phyloP scores from a whole-genome alignment of 35 echinoderm and acorn worm genomes.

The Apostichopus japonicus region DNA sequence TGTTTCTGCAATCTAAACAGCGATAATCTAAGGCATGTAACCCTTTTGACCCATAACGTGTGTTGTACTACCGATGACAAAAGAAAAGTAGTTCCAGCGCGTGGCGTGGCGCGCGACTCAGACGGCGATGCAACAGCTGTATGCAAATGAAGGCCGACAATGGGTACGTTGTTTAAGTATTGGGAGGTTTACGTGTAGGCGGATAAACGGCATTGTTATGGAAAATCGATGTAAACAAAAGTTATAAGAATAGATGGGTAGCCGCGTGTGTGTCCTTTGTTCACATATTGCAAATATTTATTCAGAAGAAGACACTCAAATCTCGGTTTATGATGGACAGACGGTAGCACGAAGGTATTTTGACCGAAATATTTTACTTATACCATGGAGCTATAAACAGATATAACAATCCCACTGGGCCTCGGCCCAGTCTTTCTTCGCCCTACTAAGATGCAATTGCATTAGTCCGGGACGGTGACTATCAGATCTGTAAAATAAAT shows the following conservation, averaged over 20 bases:
- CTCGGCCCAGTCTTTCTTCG: too few relatives aligned
- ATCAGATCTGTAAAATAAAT: too few relatives aligned
- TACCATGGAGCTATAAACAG: too few relatives aligned
- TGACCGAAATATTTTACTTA: too few relatives aligned
- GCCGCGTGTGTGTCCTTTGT: background rate
- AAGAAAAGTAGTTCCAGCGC: constrained; percentile 50
- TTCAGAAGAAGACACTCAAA: background rate
- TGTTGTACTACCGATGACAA: constrained; percentile 6
- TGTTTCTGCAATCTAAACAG: constrained; percentile 28
- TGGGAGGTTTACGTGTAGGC: background rate
- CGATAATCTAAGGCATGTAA: background rate
- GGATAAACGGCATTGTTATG: background rate
- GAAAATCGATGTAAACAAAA: background rate
- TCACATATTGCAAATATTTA: background rate
- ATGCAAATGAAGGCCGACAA: constrained; percentile 30
- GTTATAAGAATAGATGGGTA: too few relatives aligned
- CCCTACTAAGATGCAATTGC: too few relatives aligned
- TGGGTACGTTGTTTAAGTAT: background rate
- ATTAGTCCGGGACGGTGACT: too few relatives aligned
- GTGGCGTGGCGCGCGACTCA: constrained; percentile 34
- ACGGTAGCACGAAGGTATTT: too few relatives aligned
- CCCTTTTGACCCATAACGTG: background rate
- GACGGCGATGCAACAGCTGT: background rate
- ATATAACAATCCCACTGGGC: too few relatives aligned
- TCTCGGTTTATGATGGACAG: too few relatives aligned